A percentile compares a stretch with the other conserved stretches of the same genome.
Conservation (phyloP, 2,888 invertebrate species). For the Dioctria linearis region DNA sequence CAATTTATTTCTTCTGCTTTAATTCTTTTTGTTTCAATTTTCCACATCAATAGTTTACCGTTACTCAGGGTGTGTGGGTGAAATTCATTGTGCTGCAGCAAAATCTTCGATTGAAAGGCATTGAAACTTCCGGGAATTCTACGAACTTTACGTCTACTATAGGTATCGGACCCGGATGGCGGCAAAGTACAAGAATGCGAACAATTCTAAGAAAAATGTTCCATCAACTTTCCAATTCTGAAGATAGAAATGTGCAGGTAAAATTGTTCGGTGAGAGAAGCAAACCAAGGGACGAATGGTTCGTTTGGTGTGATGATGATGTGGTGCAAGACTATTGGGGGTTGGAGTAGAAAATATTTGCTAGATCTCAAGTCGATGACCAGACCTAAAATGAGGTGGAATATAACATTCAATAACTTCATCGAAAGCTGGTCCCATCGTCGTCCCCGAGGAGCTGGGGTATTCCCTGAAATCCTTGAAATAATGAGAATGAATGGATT, state of each 20-base stretch:
- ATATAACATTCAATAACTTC: background rate
- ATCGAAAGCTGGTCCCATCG: conserved; percentile 22
- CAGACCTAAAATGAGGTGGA: background rate
- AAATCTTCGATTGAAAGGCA: conserved; percentile 3
- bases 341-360: too few species aligned
- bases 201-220: conserved; percentile 20
- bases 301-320: background rate
- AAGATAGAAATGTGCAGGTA: background rate
- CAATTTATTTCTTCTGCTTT: too few species aligned
- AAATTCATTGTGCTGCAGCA: background rate
- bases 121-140: conserved; percentile 1
- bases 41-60: too few species aligned
- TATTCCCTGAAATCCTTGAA: conserved; percentile 18
- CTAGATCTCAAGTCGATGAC: too few species aligned
- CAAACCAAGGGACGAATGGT: background rate
- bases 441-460: conserved; percentile 5
- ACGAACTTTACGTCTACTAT: background rate
- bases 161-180: background rate
- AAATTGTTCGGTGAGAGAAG: background rate
- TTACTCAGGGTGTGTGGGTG: too few species aligned
- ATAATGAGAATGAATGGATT: conserved; percentile 34
- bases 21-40: too few species aligned
- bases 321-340: background rate
- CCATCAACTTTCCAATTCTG: background rate
- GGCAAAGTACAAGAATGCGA: conserved; percentile 11